phyloP scores from a whole-genome alignment of 1,140 invertebrate genomes.

The Panagrolaimus sp. region DNA sequence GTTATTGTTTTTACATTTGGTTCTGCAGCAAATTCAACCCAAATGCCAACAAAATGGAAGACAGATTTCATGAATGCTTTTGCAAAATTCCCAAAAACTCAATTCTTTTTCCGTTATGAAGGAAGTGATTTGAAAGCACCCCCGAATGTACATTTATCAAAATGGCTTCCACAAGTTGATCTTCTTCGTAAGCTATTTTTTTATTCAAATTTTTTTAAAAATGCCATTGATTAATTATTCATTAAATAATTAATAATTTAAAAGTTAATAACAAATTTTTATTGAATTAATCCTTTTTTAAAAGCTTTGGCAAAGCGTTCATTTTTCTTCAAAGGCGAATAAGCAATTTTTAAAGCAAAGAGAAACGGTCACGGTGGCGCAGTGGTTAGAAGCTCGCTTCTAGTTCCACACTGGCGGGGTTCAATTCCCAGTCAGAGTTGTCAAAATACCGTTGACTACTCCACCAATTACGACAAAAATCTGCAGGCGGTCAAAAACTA shows the following conservation, averaged over 20 bases:
- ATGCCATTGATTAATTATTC: too few relatives aligned
- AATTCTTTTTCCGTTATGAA: constrained; percentile 33
- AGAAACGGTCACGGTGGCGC: constrained; percentile 62
- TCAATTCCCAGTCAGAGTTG: constrained; percentile 68
- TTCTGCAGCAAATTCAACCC: neutral
- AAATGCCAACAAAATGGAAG: constrained; percentile 7
- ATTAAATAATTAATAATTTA: too few relatives aligned
- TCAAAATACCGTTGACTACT: neutral
- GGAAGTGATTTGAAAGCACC: neutral
- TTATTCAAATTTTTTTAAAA: too few relatives aligned
- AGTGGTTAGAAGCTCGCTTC: too few relatives aligned
- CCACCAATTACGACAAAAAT: too few relatives aligned
- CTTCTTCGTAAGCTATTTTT: neutral
- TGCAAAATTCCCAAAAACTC: constrained; percentile 26
- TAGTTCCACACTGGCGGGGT: constrained; percentile 64
- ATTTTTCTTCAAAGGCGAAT: too few relatives aligned
- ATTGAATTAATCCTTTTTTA: constrained; percentile 20
- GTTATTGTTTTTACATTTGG: constrained; percentile 18
- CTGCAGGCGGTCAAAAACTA: too few relatives aligned
- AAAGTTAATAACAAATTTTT: too few relatives aligned
- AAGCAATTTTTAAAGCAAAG: constrained; percentile 73
- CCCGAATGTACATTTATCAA: neutral
- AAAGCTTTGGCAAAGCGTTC: constrained; percentile 72
- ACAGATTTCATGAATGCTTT: constrained; percentile 23
- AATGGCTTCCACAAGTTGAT: constrained; percentile 17